A percentile compares a stretch with the other conserved stretches of the same genome.
Evolutionary conservation across 2,888 invertebrate species (phyloP).

Genomic region (Ormyrus thymus): DNA sequence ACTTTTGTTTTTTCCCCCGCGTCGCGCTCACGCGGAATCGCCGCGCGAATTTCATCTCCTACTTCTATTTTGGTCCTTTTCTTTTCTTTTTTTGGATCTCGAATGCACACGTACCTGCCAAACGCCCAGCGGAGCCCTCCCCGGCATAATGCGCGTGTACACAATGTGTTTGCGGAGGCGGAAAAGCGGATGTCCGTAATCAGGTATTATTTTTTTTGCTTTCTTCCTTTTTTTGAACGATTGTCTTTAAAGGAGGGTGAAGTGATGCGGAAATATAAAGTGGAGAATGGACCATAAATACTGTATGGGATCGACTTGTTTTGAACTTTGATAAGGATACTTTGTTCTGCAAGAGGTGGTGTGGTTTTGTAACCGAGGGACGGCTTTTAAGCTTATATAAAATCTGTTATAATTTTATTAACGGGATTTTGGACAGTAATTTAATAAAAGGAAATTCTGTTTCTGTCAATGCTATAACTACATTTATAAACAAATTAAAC

Average conservation of each 20-base stretch:
- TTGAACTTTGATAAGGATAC: slow-evolving; percentile 7
- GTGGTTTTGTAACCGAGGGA: no score
- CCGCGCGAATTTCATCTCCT: neutral
- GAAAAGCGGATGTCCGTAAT: neutral
- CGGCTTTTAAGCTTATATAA: no score
- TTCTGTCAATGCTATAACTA: no score
- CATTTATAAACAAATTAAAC: no score
- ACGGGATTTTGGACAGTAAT: no score
- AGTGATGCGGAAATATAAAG: neutral
- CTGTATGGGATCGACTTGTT: neutral
- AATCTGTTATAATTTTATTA: no score
- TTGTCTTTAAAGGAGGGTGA: neutral
- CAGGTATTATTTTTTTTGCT: neutral
- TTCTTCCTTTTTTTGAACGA: no score
- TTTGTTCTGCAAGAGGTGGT: neutral
- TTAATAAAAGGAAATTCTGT: no score
- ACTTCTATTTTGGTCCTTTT: neutral
- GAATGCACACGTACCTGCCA: slow-evolving; percentile 49
- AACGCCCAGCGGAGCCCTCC: slow-evolving; percentile 18
- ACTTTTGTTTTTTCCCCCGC: slow-evolving; percentile 40
- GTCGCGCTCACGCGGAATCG: slow-evolving; percentile 8
- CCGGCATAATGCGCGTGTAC: neutral
- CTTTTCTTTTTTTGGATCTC: neutral
- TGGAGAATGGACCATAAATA: neutral
- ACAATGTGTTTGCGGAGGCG: slow-evolving; percentile 21